A percentile compares a stretch with the other conserved stretches of the same genome.
Conservation (phyloP, 2,113 vertebrate species). For the Sinocyclocheilus anshuiensis region DNA sequence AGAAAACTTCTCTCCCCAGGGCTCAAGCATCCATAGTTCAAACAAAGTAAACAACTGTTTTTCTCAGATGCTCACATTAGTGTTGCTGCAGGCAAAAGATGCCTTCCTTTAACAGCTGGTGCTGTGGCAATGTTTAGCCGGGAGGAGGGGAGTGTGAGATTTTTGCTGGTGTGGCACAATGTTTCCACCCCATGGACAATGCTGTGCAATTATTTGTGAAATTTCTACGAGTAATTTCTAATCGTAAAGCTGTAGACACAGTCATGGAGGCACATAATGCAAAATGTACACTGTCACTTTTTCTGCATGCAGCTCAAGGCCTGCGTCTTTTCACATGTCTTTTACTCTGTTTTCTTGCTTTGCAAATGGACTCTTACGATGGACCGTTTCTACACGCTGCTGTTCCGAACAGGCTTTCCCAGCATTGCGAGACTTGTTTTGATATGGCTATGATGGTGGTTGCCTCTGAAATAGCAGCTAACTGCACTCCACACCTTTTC, state of each 20-base stretch:
- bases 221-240: conserved; percentile 60
- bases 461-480: conserved; percentile 29
- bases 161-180: conserved; percentile 60
- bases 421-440: conserved; percentile 22
- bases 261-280: neutral
- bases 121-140: conserved; percentile 66
- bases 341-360: neutral
- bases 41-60: conserved; percentile 91
- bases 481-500: conserved; percentile 16
- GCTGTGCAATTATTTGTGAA: conserved; percentile 53
- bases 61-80: conserved; percentile 90
- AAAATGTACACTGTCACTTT: neutral
- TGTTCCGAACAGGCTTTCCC: neutral
- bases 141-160: conserved; percentile 56
- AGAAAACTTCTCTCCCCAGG: conserved; percentile 84
- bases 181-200: conserved; percentile 56
- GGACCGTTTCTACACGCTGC: neutral
- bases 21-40: conserved; percentile 83
- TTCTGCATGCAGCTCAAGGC: neutral
- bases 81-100: conserved; percentile 88
- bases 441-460: neutral
- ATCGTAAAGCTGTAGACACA: neutral
- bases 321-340: neutral
- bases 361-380: conserved; percentile 23
- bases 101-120: conserved; percentile 74